Base-by-base conservation (phyloP, 2,797 vertebrate species). In the Silurus aristotelis region DNA sequence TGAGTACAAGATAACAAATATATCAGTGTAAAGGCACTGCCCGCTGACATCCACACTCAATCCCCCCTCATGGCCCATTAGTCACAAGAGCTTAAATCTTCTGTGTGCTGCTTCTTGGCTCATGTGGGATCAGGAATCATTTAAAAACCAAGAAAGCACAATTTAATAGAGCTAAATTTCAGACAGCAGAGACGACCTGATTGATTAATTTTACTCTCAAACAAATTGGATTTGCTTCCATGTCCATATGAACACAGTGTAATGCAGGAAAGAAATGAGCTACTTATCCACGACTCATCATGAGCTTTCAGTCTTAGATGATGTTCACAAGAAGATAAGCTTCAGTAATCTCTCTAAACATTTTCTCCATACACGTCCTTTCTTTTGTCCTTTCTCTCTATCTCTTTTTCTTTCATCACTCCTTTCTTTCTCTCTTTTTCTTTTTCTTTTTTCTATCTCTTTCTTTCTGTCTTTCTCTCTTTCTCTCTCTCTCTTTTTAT, bases 1-100 rank as follows among this genome's bases (percentile, higher is more conserved):
- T 70, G 17, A 56, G 43, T 76, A 77, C 43, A 55, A 83, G 46
- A 81, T 84, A 70, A 82, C 56, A 82, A 43, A 64, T 82, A 64
- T 38, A 70, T 86, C 52, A 61, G 25, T 43, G 61, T 55, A 25
- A 71, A 66, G 56, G 38, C 70, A 15, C 48, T 52, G 20, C 38
- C 12, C 31, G 22, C 67, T 76, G 84, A 77, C 71, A 70, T 63
- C 12, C 66, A 58, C 60, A 64, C 38, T 31, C n/a, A 15, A 20
- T 73, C 70, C 64, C 19, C 60, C 43, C 56, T 72, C 66, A 48
- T 48, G 52, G 61, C 17, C n/a, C 78, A 76, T 52, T 67, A 79
- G 66, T 79, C 66, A 83, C 8, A 31, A 4, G 58, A 60, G 66
- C 67, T 73, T 61, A 52, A 19, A 81, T 58, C 77, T 17, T 52